Conservation (phyloP, 2,113 vertebrate genomes). For the Neomonachus schauinslandi region DNA sequence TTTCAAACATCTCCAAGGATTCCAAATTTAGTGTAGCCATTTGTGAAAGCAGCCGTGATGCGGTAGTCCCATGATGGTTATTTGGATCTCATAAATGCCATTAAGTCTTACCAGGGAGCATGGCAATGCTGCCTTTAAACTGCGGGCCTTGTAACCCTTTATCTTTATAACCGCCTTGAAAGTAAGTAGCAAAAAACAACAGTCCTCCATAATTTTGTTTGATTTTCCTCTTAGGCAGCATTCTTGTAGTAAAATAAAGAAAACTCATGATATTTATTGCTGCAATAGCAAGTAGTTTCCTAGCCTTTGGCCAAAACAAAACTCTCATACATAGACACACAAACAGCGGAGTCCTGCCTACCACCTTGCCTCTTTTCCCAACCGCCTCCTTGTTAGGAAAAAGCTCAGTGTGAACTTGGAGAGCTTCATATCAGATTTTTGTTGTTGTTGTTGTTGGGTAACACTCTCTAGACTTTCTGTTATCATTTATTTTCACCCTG, state of each 20-base stretch:
- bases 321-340: neutral
- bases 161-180: slow-evolving; percentile 64
- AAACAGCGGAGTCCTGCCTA: neutral
- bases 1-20: slow-evolving; percentile 23
- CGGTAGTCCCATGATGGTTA: neutral
- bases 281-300: slow-evolving; percentile 46
- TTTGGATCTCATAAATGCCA: slow-evolving; percentile 23
- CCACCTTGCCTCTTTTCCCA: neutral
- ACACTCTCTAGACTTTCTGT: neutral
- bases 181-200: slow-evolving; percentile 41
- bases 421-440: neutral
- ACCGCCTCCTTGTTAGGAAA: neutral
- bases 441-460: neutral
- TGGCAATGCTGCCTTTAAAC: slow-evolving; percentile 23
- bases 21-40: slow-evolving; percentile 19
- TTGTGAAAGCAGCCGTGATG: neutral
- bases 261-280: slow-evolving; percentile 67
- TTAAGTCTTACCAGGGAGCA: neutral
- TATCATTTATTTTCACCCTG: neutral
- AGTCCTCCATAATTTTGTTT: slow-evolving; percentile 58
- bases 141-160: slow-evolving; percentile 14
- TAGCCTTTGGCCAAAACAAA: slow-evolving; percentile 73
- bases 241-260: slow-evolving; percentile 68
- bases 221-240: slow-evolving; percentile 68
- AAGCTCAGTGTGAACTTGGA: neutral